These are phyloP conservation scores for Xyliphius kryptos DNA, from an alignment of 2,113 vertebrate genomes.

Conservation along the genomic window DNA sequence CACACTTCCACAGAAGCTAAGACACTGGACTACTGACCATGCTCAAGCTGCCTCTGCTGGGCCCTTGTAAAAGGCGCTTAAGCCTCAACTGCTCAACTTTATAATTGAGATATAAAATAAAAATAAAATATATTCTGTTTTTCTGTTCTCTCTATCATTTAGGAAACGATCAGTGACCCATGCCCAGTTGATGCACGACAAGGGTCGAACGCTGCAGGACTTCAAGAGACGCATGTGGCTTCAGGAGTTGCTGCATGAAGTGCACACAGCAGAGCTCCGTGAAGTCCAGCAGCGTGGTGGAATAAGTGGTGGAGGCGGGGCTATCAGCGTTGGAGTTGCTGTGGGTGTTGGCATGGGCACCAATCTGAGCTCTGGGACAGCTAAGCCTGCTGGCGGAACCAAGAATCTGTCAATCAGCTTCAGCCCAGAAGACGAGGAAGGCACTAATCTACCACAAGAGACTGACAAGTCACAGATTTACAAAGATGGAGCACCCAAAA, in stretches of 20 bases:
- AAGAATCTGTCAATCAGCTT: slow-evolving; percentile 81
- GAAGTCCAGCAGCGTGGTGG: slow-evolving; percentile 53
- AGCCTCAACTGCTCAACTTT: too few relatives aligned
- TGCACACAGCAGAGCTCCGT: slow-evolving; percentile 88
- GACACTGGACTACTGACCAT: too few relatives aligned
- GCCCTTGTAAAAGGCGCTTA: too few relatives aligned
- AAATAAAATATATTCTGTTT: too few relatives aligned
- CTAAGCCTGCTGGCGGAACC: slow-evolving; percentile 76
- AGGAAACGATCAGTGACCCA: slow-evolving; percentile 90
- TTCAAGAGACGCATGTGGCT: slow-evolving; percentile 83
- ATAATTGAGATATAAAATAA: too few relatives aligned
- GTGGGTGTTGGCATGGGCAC: slow-evolving; percentile 38
- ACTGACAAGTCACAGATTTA: slow-evolving; percentile 84
- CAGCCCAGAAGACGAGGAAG: slow-evolving; percentile 71
- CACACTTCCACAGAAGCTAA: too few relatives aligned
- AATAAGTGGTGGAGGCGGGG: slow-evolving; percentile 39
- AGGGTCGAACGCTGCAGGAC: slow-evolving; percentile 86
- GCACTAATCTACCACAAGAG: slow-evolving; percentile 81
- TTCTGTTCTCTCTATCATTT: neutral
- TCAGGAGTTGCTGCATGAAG: slow-evolving; percentile 82
- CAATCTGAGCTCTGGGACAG: slow-evolving; percentile 60
- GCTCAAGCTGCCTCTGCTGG: too few relatives aligned
- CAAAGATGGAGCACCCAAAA: slow-evolving; percentile 76
- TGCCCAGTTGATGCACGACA: slow-evolving; percentile 93
- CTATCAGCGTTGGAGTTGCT: slow-evolving; percentile 13